Evolutionary conservation across 2,888 invertebrate genomes (phyloP).

Genomic region (Odontothrips loti): DNA sequence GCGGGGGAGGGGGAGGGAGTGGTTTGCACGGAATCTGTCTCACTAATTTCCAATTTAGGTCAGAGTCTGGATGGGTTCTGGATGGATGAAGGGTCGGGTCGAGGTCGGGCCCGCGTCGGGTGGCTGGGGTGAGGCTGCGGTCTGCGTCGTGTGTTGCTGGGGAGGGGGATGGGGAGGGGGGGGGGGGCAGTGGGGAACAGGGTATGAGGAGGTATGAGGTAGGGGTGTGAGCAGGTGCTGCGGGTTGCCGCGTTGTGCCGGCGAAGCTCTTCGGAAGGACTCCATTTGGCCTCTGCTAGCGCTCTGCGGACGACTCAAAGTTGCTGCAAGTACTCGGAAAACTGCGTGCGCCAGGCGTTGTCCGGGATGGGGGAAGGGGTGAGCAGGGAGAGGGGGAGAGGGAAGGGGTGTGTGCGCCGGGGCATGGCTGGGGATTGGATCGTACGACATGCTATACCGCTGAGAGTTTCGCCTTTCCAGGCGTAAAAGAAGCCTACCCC

Average conservation of each 20-base stretch:
- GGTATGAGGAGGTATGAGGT: background rate
- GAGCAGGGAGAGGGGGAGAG: background rate
- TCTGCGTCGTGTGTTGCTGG: no score
- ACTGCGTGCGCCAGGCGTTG: no score
- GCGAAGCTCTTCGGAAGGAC: no score
- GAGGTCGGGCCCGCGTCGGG: background rate
- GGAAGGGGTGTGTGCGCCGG: background rate
- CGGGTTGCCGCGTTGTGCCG: no score
- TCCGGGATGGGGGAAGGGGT: background rate
- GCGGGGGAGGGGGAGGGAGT: background rate
- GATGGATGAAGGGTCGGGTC: background rate
- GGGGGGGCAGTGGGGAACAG: background rate
- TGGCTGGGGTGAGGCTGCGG: no score
- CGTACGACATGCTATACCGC: background rate
- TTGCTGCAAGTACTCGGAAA: no score
- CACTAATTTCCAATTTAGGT: conserved; percentile 8
- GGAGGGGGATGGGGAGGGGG: background rate
- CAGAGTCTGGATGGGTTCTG: background rate
- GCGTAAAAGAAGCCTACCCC: background rate
- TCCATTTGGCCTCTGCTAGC: no score
- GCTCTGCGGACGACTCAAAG: no score
- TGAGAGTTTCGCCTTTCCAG: background rate
- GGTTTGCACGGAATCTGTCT: conserved; percentile 6
- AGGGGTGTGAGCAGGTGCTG: no score
- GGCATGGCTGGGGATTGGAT: background rate